phyloP scores from a whole-genome alignment of 2,113 vertebrate species.

The Periophthalmodon schlosseri region DNA sequence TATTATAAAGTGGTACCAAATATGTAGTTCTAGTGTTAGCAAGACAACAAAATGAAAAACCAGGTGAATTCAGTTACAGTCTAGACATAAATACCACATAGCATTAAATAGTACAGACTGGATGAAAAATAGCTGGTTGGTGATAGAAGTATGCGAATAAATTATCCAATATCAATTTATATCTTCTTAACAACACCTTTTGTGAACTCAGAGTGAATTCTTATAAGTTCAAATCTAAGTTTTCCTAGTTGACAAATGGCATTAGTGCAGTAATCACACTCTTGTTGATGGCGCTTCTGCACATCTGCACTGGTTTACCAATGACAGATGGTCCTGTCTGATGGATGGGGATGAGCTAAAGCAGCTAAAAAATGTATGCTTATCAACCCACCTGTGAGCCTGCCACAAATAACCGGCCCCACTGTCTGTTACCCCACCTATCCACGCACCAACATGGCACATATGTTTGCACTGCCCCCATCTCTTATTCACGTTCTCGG shows the following conservation, averaged over 20 bases:
- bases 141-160: neutral
- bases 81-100: neutral
- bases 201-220: neutral
- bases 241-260: conserved; percentile 17
- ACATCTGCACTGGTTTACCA: conserved; percentile 45
- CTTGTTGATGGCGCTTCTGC: conserved; percentile 38
- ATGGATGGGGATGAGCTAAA: conserved; percentile 22
- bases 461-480: conserved; percentile 32
- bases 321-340: conserved; percentile 31
- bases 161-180: neutral
- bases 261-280: conserved; percentile 16
- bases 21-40: neutral
- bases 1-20: no score
- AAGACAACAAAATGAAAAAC: neutral
- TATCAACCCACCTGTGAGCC: conserved; percentile 26
- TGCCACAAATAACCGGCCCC: conserved; percentile 24
- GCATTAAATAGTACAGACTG: neutral
- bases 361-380: conserved; percentile 13
- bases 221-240: neutral
- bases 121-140: neutral
- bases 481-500: conserved; percentile 61
- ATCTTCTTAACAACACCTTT: no score
- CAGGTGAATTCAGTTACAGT: no score
- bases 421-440: conserved; percentile 11
- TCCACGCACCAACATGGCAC: conserved; percentile 36